These are phyloP conservation scores for Ptilonorhynchus violaceus DNA, from an alignment of 2,113 vertebrate species.

Conservation along the genomic window DNA sequence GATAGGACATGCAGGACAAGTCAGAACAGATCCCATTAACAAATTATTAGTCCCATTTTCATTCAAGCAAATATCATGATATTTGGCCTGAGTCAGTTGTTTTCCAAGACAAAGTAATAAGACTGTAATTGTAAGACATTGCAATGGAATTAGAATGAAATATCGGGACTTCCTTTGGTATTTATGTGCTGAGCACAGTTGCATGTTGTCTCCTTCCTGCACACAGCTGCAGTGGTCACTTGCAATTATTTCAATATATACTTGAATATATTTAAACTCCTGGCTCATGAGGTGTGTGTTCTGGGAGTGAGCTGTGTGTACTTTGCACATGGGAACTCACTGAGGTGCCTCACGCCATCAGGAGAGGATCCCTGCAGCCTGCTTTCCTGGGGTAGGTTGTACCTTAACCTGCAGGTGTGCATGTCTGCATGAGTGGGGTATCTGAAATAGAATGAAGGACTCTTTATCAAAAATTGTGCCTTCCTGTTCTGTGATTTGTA, in stretches of 20 bases:
- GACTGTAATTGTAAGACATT: background rate
- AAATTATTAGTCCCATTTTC: background rate
- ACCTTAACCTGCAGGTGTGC: background rate
- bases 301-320: background rate
- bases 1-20: background rate
- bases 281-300: background rate
- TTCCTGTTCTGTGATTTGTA: background rate
- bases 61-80: background rate
- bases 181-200: background rate
- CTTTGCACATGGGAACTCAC: background rate
- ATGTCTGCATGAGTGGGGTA: background rate
- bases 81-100: background rate
- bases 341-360: background rate
- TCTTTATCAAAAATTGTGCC: background rate
- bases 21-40: background rate
- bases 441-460: background rate
- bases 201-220: background rate
- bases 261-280: background rate
- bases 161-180: background rate
- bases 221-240: fast-evolving
- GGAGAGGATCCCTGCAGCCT: background rate
- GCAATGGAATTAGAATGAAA: background rate
- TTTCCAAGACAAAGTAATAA: background rate
- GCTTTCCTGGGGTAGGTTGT: background rate
- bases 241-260: background rate